Evolutionary conservation across 2,113 vertebrate genomes (phyloP).

Genomic region (Charadrius vociferus): DNA sequence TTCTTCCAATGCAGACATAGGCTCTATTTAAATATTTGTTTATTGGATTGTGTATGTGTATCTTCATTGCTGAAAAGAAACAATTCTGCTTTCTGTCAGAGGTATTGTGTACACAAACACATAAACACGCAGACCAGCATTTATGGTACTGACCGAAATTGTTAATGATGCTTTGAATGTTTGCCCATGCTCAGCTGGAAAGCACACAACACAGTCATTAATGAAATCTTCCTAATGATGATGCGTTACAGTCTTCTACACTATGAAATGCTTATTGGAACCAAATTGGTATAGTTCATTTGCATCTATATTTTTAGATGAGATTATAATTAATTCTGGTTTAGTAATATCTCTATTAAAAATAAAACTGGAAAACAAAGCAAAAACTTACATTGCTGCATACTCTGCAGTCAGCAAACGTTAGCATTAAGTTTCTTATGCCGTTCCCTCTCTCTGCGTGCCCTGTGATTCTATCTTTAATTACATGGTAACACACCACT

Average conservation of each 20-base stretch:
- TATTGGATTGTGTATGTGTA: not conserved
- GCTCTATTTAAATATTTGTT: slow-evolving; percentile 4
- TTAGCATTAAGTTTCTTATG: not conserved
- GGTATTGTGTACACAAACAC: not conserved
- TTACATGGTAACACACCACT: not conserved
- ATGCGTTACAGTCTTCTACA: not conserved
- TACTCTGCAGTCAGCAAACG: not conserved
- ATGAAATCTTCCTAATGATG: not conserved
- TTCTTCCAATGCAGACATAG: not conserved
- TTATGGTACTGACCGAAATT: not conserved
- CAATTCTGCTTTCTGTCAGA: not conserved
- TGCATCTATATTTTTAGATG: not conserved
- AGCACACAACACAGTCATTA: not conserved
- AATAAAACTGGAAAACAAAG: not conserved
- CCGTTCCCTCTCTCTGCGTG: not conserved
- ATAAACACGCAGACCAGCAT: not conserved
- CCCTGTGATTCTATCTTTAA: not conserved
- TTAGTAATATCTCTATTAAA: not conserved
- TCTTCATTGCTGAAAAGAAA: not conserved
- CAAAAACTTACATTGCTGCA: not conserved
- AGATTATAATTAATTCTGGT: not conserved
- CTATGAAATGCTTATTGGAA: not conserved
- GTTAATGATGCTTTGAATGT: not conserved
- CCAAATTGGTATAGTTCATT: not conserved
- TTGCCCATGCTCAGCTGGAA: not conserved